A percentile compares a stretch with the other conserved stretches of the same genome.
These are phyloP conservation scores for Smithornis capensis DNA, from an alignment of 2,113 vertebrate species.

Conservation along the genomic window DNA sequence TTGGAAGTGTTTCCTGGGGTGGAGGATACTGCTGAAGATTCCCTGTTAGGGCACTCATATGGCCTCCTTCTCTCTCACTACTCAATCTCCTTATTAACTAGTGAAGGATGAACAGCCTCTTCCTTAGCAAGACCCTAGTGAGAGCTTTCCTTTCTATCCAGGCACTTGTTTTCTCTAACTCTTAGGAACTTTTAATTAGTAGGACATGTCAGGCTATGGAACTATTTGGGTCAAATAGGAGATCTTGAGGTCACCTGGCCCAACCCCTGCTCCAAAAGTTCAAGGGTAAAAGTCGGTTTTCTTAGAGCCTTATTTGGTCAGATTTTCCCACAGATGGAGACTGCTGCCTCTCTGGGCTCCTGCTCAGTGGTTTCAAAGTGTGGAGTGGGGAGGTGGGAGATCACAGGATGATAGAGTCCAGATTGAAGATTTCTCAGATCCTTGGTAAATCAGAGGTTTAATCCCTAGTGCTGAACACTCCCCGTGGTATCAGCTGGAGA, in stretches of 20 bases:
- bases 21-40: neutral
- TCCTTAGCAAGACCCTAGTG: neutral
- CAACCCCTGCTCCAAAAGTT: neutral
- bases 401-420: neutral
- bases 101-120: neutral
- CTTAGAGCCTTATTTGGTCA: neutral
- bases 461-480: neutral
- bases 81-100: neutral
- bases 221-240: neutral
- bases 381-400: neutral
- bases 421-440: neutral
- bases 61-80: neutral
- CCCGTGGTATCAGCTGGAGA: fast-evolving
- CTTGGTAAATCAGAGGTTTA: neutral
- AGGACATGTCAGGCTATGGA: neutral
- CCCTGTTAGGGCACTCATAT: neutral
- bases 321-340: neutral
- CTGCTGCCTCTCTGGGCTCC: neutral
- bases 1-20: neutral
- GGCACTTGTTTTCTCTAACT: neutral
- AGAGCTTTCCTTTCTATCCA: neutral
- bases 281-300: neutral
- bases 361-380: neutral
- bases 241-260: neutral
- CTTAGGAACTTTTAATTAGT: neutral